A percentile compares a stretch with the other conserved stretches of the same genome.
Evolutionary conservation across 92 coral and sea anemone genomes (phyloP).

Genomic region (Pocillopora grandis): DNA sequence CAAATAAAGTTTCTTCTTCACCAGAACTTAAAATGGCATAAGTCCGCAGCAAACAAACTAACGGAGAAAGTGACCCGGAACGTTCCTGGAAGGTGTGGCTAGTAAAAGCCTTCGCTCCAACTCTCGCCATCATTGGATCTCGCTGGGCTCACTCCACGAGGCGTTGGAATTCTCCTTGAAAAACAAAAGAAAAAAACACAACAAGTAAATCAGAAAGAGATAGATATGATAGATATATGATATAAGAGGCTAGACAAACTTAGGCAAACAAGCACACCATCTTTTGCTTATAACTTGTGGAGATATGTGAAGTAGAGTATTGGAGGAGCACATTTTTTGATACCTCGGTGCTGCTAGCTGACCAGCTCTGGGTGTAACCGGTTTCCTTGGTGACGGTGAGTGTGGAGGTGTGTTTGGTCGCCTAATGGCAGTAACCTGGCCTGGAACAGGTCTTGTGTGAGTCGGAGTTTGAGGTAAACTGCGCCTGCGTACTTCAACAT

Average conservation of each 20-base stretch:
- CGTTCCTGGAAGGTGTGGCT: not conserved
- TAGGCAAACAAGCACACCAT: too few relatives aligned
- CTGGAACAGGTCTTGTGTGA: constrained; percentile 22
- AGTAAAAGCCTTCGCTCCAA: constrained; percentile 80
- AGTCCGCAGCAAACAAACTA: not conserved
- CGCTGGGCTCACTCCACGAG: constrained; percentile 48
- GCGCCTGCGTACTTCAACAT: constrained; percentile 58
- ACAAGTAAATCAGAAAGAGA: too few relatives aligned
- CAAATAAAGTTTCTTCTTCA: not conserved
- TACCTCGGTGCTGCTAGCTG: constrained; percentile 86
- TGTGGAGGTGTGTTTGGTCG: constrained; percentile 26
- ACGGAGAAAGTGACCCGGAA: not conserved
- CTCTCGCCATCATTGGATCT: constrained; percentile 50
- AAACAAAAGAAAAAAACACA: not conserved
- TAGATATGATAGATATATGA: not conserved
- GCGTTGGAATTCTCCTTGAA: constrained; percentile 56
- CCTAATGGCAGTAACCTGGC: constrained; percentile 1
- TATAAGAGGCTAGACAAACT: too few relatives aligned
- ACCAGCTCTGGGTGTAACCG: constrained; percentile 77
- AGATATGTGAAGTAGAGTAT: not conserved
- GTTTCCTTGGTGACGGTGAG: constrained; percentile 28
- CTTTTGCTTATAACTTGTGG: not conserved
- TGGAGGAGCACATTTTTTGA: not conserved
- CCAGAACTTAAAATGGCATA: not conserved
- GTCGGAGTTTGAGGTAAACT: constrained; percentile 49